These are phyloP conservation scores for Catostylus mosaicus DNA, from an alignment of 30 jellyfish, hydroid and myxozoan genomes.

Conservation along the genomic window DNA sequence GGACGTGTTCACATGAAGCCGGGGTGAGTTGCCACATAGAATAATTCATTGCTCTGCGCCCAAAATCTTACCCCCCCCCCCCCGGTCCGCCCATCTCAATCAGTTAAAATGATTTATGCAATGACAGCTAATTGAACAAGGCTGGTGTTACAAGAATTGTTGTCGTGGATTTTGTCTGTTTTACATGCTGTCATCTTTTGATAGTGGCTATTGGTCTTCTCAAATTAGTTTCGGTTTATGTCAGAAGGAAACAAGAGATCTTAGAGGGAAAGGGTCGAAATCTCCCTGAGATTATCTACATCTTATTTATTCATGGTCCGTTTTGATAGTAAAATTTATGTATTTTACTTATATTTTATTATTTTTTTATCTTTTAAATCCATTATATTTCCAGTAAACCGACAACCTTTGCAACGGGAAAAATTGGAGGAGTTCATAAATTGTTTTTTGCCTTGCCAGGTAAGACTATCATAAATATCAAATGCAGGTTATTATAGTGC, in stretches of 20 bases:
- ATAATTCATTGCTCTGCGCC: background rate
- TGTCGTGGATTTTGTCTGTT: background rate
- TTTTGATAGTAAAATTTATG: background rate
- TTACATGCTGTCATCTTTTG: background rate
- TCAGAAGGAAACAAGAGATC: background rate
- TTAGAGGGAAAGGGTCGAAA: background rate
- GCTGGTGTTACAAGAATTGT: background rate
- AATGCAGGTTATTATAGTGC: too few species aligned
- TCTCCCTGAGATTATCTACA: background rate
- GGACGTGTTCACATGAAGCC: constrained; percentile 97
- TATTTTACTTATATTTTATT: background rate
- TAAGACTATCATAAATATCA: too few species aligned
- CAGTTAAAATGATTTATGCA: background rate
- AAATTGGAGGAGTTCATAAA: constrained; percentile 73
- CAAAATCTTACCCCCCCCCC: background rate
- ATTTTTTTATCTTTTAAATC: background rate
- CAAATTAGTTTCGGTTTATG: background rate
- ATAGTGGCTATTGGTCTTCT: background rate
- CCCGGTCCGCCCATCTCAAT: background rate
- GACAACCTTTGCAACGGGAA: constrained; percentile 93
- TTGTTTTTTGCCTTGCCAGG: constrained; percentile 93
- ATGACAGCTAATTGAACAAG: background rate
- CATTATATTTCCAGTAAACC: constrained; percentile 68
- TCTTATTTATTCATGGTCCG: background rate
- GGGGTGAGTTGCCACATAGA: constrained; percentile 83